These are phyloP conservation scores for Elephas maximus DNA, from an alignment of 2,113 vertebrate genomes.

Conservation along the genomic window DNA sequence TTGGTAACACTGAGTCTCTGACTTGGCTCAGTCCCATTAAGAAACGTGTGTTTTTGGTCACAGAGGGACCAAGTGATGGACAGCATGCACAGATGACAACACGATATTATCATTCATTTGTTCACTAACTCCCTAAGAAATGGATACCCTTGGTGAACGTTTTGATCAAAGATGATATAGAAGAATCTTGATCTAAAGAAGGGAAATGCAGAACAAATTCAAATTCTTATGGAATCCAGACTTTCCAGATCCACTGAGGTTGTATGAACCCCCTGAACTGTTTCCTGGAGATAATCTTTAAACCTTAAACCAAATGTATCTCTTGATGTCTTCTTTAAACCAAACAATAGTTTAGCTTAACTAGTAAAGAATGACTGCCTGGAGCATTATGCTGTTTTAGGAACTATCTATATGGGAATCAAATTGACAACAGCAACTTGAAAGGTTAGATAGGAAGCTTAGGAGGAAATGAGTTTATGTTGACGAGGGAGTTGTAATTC, in stretches of 20 bases:
- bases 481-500: neutral
- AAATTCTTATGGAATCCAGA: neutral
- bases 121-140: slow-evolving; percentile 33
- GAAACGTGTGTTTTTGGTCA: neutral
- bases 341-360: neutral
- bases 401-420: neutral
- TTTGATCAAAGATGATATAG: neutral
- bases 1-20: neutral
- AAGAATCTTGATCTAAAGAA: neutral
- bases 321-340: neutral
- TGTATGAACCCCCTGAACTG: neutral
- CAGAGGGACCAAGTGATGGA: slow-evolving; percentile 30
- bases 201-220: neutral
- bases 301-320: neutral
- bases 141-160: neutral
- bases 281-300: neutral
- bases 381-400: neutral
- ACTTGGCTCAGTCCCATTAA: neutral
- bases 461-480: neutral
- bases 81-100: neutral
- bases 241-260: neutral
- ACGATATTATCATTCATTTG: slow-evolving; percentile 9
- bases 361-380: neutral
- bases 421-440: neutral
- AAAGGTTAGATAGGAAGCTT: neutral